Evolutionary conservation across 2,797 vertebrate genomes (phyloP).

Genomic region (Sus cebifrons): DNA sequence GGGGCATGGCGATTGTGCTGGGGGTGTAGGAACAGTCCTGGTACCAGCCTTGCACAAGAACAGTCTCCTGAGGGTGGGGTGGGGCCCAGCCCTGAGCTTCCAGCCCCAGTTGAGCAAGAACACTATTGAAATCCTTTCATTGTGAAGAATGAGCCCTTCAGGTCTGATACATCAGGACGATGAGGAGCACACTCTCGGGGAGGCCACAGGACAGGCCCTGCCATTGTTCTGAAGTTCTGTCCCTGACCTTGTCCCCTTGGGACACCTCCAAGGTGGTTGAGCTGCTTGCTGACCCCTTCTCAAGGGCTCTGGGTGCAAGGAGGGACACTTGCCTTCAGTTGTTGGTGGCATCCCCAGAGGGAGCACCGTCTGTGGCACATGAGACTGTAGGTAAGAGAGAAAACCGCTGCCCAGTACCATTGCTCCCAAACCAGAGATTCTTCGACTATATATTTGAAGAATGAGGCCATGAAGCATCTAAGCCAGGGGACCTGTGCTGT

Average conservation of each 20-base stretch:
- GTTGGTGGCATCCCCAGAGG: neutral
- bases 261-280: neutral
- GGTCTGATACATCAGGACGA: neutral
- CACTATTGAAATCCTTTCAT: neutral
- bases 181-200: neutral
- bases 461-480: rapidly evolving
- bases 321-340: neutral
- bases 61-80: neutral
- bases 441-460: neutral
- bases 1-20: too few relatives aligned
- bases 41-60: neutral
- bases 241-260: neutral
- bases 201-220: neutral
- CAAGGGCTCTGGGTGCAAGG: neutral
- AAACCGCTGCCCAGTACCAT: neutral
- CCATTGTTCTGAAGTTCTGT: neutral
- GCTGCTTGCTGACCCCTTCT: neutral
- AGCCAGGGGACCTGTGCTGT: neutral
- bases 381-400: neutral
- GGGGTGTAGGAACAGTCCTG: neutral
- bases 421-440: neutral
- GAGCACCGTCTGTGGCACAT: neutral
- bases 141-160: neutral
- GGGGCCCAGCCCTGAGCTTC: neutral
- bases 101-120: neutral